Base-by-base conservation (phyloP, 1,140 invertebrate species). In the Drosophila truncata region DNA sequence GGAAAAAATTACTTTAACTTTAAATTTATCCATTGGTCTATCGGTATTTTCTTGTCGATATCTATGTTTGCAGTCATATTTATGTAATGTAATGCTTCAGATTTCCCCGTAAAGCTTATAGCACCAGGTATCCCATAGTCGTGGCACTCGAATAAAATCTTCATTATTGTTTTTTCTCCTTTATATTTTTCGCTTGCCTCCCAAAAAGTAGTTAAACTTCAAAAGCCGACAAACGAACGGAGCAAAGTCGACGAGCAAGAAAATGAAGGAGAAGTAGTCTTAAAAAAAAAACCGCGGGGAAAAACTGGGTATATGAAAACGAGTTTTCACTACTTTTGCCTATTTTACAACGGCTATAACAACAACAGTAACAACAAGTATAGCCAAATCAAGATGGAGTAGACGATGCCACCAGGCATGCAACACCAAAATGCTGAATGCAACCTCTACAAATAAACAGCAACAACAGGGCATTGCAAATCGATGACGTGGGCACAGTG, bases 241-340 rank as follows among this genome's bases (percentile, higher is more conserved):
- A 73, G 46, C 61, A 70, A 70, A 61, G 60, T 62, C 25, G 66
- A 44, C 47, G 23, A 33, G 42, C 66, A 76, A 74, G 37, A 57
- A 59, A 41, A 58, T 23, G 29, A 23, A 52, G 61, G 57, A 52
- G 37, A 18, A 52, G 39, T 20, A 72, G 67, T 20, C 25, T 18
- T 11, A 49, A 31, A 29, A 61, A n/a, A 16, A 49, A 25, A 31
- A 64, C 18, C 6, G 42, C 13, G 37, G 49, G 20, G 54, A 70
- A 70, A 57, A 67, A 74, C 23, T 35, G 23, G 37, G 39, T 50
- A 59, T 54, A 78, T 71, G 57, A 82, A 88, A 88, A 88, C 85
- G 49, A 90, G 84, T 88, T 88, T 90, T 88, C 81, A 88, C 84
- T 88, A 90, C 85, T 85, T 87, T 90, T 88, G 81, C 84, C 84